Evolutionary conservation across 2,888 invertebrate genomes (phyloP).

Genomic region (Tetragonula carbonaria): DNA sequence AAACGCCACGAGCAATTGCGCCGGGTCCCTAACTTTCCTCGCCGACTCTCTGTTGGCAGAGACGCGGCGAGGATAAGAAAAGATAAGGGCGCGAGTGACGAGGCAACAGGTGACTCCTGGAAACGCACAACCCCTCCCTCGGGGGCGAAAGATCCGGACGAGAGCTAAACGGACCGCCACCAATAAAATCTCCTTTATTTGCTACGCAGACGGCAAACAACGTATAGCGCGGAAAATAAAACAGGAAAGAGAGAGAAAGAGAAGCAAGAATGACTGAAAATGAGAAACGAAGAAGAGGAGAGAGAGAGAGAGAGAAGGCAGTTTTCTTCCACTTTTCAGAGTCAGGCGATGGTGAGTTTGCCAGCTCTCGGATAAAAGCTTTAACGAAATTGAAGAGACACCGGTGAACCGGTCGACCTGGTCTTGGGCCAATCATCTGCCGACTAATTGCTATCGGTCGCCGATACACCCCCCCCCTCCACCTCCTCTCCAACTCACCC

Average conservation of each 20-base stretch:
- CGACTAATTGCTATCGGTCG: constrained; percentile 27
- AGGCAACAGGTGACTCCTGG: constrained; percentile 51
- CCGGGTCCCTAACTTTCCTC: no score
- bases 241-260: no score
- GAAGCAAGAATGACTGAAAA: no score
- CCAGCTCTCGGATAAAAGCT: background rate
- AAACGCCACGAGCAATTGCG: background rate
- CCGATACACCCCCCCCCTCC: background rate
- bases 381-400: constrained; percentile 25
- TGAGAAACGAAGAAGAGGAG: background rate
- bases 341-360: background rate
- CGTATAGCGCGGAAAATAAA: background rate
- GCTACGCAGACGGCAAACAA: background rate
- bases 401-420: background rate
- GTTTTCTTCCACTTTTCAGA: background rate
- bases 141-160: constrained; percentile 14
- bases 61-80: background rate
- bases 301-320: no score
- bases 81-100: constrained; percentile 15
- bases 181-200: constrained; percentile 9
- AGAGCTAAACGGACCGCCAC: constrained; percentile 5
- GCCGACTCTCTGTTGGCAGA: background rate
- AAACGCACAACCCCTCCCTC: constrained; percentile 26
- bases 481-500: no score
- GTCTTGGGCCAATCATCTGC: constrained; percentile 17